Conservation (phyloP, 2,888 invertebrate species). For the Pristionchus entomophagus region DNA sequence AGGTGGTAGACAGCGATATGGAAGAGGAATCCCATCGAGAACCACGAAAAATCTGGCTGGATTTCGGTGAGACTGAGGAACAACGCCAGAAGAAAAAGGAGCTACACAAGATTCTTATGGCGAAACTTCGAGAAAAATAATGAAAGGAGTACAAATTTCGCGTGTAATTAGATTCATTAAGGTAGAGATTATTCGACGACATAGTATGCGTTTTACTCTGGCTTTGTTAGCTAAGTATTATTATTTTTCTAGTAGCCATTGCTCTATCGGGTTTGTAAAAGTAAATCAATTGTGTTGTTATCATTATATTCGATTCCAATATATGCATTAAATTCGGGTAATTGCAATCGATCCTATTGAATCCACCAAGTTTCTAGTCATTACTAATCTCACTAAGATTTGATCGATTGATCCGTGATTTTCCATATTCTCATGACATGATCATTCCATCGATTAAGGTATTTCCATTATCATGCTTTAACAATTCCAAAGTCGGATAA, state of each 20-base stretch:
- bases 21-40: too few species aligned
- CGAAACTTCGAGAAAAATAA: background rate
- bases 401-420: background rate
- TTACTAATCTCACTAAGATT: constrained; percentile 23
- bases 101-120: background rate
- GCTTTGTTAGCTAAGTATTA: background rate
- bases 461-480: constrained; percentile 19
- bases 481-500: background rate
- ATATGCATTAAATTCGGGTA: background rate
- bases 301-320: background rate
- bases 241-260: background rate
- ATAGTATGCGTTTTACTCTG: background rate
- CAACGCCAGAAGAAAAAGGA: background rate
- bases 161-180: constrained; percentile 6
- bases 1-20: too few species aligned
- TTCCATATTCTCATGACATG: constrained; percentile 8
- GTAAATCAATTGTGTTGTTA: background rate
- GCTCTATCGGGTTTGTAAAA: background rate
- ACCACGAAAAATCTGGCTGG: too few species aligned
- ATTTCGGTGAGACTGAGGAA: background rate
- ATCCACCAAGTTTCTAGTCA: constrained; percentile 5
- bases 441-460: constrained; percentile 20
- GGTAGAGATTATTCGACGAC: background rate
- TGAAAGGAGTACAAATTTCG: background rate
- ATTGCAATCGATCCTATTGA: background rate